phyloP scores from a whole-genome alignment of 2,113 vertebrate species.

The Ailuropoda melanoleuca region DNA sequence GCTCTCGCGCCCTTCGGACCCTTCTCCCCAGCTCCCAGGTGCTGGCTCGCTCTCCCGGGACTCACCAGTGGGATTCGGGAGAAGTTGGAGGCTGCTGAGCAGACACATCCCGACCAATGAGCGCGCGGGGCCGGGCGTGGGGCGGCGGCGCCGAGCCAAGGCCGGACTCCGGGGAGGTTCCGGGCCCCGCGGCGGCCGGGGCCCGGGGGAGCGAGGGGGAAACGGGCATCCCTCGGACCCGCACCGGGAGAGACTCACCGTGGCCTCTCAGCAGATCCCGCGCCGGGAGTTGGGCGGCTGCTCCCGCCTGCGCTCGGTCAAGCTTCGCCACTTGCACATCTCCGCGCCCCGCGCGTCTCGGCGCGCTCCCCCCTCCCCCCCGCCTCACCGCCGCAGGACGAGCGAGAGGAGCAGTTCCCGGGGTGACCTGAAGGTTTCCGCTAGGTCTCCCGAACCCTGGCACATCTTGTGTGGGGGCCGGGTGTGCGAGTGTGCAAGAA shows the following conservation, averaged over 20 bases:
- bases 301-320: conserved; percentile 53
- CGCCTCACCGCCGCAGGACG: conserved; percentile 59
- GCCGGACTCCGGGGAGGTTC: neutral
- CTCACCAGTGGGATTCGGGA: conserved; percentile 60
- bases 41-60: conserved; percentile 31
- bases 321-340: conserved; percentile 64
- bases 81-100: conserved; percentile 68
- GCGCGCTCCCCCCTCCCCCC: neutral
- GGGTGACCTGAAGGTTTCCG: conserved; percentile 74
- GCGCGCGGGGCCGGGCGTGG: conserved; percentile 34
- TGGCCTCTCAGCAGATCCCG: conserved; percentile 20
- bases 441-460: conserved; percentile 77
- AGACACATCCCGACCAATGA: conserved; percentile 58
- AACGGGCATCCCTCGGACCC: conserved; percentile 20
- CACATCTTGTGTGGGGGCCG: conserved; percentile 70
- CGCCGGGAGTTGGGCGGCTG: conserved; percentile 27
- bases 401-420: conserved; percentile 69
- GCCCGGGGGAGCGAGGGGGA: neutral
- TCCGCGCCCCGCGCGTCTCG: conserved; percentile 60
- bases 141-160: neutral
- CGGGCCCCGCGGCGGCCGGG: neutral
- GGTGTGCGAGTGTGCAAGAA: neutral
- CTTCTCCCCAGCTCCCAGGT: neutral
- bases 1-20: neutral
- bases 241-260: conserved; percentile 53